Percentiles rank a stretch among this genome's conserved stretches.
Conservation (phyloP, 2,797 vertebrate genomes). For the Scolopax bukidnonensis region DNA sequence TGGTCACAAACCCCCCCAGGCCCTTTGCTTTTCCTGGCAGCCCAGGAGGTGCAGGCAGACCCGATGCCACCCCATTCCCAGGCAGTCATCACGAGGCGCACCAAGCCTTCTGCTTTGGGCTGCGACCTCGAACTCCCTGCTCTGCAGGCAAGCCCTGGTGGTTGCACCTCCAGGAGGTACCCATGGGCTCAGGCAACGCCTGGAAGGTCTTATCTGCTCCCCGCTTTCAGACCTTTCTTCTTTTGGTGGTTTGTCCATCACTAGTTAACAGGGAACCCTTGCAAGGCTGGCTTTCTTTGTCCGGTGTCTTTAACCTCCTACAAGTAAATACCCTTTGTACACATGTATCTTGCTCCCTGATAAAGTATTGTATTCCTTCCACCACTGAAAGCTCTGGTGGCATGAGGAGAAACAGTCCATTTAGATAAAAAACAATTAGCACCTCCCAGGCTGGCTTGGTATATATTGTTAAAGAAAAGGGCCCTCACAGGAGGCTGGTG, state of each 20-base stretch:
- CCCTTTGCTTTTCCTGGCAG: neutral
- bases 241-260: neutral
- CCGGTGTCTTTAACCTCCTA: constrained; percentile 3
- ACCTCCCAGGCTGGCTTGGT: neutral
- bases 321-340: constrained; percentile 31
- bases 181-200: neutral
- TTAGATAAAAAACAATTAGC: constrained; percentile 60
- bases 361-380: constrained; percentile 60
- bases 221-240: neutral
- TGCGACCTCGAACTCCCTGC: neutral
- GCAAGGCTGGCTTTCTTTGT: constrained; percentile 1
- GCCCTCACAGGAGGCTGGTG: neutral
- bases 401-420: neutral
- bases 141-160: fast-evolving
- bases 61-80: neutral
- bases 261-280: neutral
- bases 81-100: fast-evolving
- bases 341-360: neutral
- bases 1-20: too few species aligned
- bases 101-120: neutral
- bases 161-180: neutral
- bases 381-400: neutral
- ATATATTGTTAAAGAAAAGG: constrained; percentile 10
- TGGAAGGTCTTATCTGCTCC: neutral
- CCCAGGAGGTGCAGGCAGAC: neutral